Conservation (phyloP, 2,888 invertebrate genomes). For the Lysandra bellargus region DNA sequence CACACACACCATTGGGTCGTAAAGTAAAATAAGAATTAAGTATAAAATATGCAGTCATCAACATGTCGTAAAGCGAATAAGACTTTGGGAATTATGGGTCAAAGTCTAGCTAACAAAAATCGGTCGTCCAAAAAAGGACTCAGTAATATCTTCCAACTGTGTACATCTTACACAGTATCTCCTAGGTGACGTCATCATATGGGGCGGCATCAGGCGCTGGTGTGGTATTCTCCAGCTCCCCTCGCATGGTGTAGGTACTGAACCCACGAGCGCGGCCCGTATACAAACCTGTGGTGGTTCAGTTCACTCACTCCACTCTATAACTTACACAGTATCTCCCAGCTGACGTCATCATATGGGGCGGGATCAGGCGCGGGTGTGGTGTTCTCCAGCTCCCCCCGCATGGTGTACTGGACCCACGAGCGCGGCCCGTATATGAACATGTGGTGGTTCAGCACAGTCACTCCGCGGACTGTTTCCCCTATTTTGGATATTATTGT, state of each 20-base stretch:
- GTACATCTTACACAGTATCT: slow-evolving; percentile 81
- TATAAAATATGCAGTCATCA: too few relatives aligned
- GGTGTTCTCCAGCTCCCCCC: slow-evolving; percentile 85
- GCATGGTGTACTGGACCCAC: slow-evolving; percentile 89
- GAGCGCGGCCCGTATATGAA: slow-evolving; percentile 88
- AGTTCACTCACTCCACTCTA: slow-evolving; percentile 64
- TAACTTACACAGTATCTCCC: slow-evolving; percentile 86
- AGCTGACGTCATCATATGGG: slow-evolving; percentile 80
- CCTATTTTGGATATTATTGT: slow-evolving; percentile 46
- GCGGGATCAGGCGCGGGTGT: slow-evolving; percentile 80
- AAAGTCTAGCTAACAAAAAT: too few relatives aligned
- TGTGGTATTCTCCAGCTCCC: slow-evolving; percentile 83
- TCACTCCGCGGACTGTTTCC: slow-evolving; percentile 72
- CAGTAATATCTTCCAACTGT: too few relatives aligned
- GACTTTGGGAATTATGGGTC: too few relatives aligned
- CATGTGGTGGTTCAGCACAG: slow-evolving; percentile 77
- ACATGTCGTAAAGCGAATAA: too few relatives aligned
- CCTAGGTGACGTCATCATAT: slow-evolving; percentile 84
- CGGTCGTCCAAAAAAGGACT: too few relatives aligned
- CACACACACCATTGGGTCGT: too few relatives aligned
- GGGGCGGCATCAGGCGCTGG: slow-evolving; percentile 80
- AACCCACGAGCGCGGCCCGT: slow-evolving; percentile 88
- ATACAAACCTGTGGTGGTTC: slow-evolving; percentile 85
- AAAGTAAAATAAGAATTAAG: too few relatives aligned
- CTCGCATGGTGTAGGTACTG: slow-evolving; percentile 86